Conservation (phyloP, 2,113 vertebrate genomes). For the Hippocampus mohnikei region DNA sequence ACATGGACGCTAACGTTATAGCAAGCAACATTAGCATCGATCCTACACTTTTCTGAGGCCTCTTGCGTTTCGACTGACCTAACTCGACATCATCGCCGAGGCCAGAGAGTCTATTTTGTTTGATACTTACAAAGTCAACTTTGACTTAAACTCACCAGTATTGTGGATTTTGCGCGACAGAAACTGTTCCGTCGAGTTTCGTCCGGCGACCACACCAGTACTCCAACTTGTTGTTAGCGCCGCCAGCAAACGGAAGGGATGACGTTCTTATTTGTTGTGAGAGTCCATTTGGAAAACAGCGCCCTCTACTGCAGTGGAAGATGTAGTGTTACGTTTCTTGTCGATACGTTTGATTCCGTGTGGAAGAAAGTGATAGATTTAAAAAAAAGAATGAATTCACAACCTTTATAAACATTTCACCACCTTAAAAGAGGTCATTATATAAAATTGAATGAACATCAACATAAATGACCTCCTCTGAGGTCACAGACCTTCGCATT, state of each 20-base stretch:
- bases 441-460: too few relatives aligned
- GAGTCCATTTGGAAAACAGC: neutral
- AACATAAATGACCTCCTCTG: too few relatives aligned
- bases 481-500: too few relatives aligned
- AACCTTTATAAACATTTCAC: too few relatives aligned
- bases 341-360: neutral
- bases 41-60: neutral
- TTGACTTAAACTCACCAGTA: constrained; percentile 10
- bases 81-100: fast-evolving
- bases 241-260: neutral
- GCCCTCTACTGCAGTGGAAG: constrained; percentile 20
- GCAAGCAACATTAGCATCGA: constrained; percentile 18
- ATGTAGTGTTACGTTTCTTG: neutral
- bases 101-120: neutral
- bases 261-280: constrained; percentile 16
- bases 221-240: constrained; percentile 29
- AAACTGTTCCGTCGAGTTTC: constrained; percentile 2
- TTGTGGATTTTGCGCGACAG: neutral
- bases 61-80: fast-evolving
- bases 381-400: too few relatives aligned
- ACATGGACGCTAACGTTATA: neutral
- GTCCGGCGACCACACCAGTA: constrained; percentile 2
- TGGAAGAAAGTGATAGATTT: too few relatives aligned
- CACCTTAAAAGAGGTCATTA: too few relatives aligned
- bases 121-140: neutral